Evolutionary conservation across 2,888 invertebrate species (phyloP).

Genomic region (Epinotia demarniana): DNA sequence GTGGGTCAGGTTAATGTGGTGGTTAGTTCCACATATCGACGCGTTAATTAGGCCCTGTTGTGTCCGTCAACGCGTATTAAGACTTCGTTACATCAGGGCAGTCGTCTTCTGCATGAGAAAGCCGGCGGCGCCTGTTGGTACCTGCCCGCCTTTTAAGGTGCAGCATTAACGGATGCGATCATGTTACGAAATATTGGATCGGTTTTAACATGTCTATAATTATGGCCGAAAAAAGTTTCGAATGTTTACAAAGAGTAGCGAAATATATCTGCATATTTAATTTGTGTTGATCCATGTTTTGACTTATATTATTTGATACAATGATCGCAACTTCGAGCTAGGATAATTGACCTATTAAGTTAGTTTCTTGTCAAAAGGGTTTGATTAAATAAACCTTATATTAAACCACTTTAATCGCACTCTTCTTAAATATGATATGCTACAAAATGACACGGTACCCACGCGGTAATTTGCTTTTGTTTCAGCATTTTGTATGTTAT

Average conservation of each 20-base stretch:
- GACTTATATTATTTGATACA: no score
- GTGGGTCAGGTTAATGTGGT: slow-evolving; percentile 59
- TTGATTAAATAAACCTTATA: no score
- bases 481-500: no score
- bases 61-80: slow-evolving; percentile 81
- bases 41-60: slow-evolving; percentile 81
- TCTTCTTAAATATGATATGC: no score
- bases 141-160: slow-evolving; percentile 69
- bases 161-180: slow-evolving; percentile 45
- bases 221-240: slow-evolving; percentile 4
- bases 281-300: no score
- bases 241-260: background rate
- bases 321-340: no score
- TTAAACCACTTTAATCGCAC: no score
- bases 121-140: slow-evolving; percentile 70
- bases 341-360: no score
- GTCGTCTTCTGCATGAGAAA: slow-evolving; percentile 78
- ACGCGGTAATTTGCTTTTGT: no score
- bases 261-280: background rate
- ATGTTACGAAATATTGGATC: slow-evolving; percentile 44
- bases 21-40: slow-evolving; percentile 55
- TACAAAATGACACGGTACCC: no score
- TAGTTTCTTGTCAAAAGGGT: no score
- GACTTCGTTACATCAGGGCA: slow-evolving; percentile 79
- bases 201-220: slow-evolving; percentile 42